Conservation (phyloP, 2,888 invertebrate genomes). For the Machimus atricapillus region DNA sequence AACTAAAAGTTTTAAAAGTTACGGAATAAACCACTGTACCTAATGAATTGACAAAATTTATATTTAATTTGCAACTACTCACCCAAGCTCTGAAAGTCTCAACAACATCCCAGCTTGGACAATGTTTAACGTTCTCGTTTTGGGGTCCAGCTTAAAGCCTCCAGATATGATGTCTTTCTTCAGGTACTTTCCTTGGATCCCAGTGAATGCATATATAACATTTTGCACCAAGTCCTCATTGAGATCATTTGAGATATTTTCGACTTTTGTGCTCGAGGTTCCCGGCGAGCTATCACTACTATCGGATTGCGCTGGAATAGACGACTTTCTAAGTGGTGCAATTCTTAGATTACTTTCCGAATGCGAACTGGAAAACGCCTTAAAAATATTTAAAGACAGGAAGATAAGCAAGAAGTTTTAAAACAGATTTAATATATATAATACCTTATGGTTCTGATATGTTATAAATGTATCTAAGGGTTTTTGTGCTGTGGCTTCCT, state of each 20-base stretch:
- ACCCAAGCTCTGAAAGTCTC: conserved; percentile 85
- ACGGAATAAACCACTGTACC: too few relatives aligned
- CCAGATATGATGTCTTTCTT: conserved; percentile 70
- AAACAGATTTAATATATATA: not conserved
- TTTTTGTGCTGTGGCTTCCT: not conserved
- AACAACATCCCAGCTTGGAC: conserved; percentile 72
- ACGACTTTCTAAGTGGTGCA: conserved; percentile 42
- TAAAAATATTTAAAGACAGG: not conserved
- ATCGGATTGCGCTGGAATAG: conserved; percentile 45
- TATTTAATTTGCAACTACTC: conserved; percentile 63
- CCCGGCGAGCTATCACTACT: conserved; percentile 47
- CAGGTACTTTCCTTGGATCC: conserved; percentile 81
- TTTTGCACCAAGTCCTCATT: conserved; percentile 71
- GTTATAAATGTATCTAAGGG: conserved; percentile 36
- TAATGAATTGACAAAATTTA: not conserved
- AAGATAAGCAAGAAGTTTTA: not conserved
- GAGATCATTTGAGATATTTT: conserved; percentile 42
- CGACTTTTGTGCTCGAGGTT: conserved; percentile 32
- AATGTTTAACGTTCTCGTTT: conserved; percentile 63
- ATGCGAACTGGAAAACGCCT: conserved; percentile 19
- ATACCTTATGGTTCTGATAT: conserved; percentile 40
- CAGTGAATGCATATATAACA: conserved; percentile 85
- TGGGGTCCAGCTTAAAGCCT: conserved; percentile 70
- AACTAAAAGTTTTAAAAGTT: too few relatives aligned
- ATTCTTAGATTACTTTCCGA: conserved; percentile 47